Percentiles rank a stretch among this genome's conserved stretches.
phyloP scores from a whole-genome alignment of 2,888 invertebrate species.

The Tanytarsus gracilentus region DNA sequence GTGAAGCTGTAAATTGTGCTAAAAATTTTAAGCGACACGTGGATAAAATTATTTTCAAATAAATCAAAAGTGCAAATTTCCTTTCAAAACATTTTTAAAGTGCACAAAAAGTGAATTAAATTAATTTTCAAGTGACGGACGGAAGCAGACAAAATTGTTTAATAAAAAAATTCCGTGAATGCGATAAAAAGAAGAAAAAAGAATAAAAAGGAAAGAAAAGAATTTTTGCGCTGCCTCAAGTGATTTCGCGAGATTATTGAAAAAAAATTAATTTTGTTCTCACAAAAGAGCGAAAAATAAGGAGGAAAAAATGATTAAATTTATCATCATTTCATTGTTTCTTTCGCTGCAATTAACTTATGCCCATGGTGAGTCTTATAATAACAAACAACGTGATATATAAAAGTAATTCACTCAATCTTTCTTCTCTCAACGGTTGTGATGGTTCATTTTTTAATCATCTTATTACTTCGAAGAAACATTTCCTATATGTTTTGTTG shows the following conservation, averaged over 20 bases:
- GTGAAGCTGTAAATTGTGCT: not conserved
- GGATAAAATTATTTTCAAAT: not conserved
- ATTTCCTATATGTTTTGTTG: too few species aligned
- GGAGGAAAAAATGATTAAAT: constrained; percentile 12
- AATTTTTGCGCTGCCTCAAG: too few species aligned
- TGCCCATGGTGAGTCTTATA: constrained; percentile 7
- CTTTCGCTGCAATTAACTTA: not conserved
- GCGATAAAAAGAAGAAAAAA: not conserved
- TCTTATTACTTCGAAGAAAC: too few species aligned
- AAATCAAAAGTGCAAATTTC: not conserved
- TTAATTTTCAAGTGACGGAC: too few species aligned
- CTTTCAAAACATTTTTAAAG: not conserved
- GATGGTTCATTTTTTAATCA: too few species aligned
- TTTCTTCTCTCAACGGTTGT: too few species aligned
- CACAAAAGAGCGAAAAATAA: not conserved
- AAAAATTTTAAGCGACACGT: not conserved
- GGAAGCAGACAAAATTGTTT: too few species aligned
- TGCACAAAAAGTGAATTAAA: constrained; percentile 1
- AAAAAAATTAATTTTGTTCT: not conserved
- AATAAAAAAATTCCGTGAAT: too few species aligned
- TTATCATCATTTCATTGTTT: constrained; percentile 1
- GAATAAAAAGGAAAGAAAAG: not conserved
- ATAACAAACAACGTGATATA: too few species aligned
- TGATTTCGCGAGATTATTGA: not conserved
- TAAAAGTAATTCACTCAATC: too few species aligned